A percentile compares a stretch with the other conserved stretches of the same genome.
Evolutionary conservation across 2,797 vertebrate genomes (phyloP).

Genomic region (Zalophus californianus): DNA sequence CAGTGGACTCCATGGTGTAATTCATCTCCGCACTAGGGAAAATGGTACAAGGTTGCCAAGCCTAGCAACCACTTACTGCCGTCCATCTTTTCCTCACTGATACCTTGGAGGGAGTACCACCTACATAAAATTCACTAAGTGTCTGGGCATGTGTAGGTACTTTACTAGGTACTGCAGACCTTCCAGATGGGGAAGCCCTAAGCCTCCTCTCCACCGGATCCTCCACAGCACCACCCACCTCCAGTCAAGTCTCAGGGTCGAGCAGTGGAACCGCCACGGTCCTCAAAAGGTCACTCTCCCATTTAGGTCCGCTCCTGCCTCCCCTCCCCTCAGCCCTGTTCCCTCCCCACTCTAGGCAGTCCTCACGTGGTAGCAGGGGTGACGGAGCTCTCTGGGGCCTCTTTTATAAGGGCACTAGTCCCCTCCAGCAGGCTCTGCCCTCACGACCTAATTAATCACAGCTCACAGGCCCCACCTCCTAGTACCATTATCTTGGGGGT

Average conservation of each 20-base stretch:
- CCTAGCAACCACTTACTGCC: background rate
- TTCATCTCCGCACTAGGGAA: background rate
- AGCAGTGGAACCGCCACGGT: rapidly evolving
- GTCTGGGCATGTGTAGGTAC: background rate
- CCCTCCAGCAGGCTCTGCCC: too few relatives aligned
- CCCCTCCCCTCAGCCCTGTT: background rate
- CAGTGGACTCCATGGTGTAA: background rate
- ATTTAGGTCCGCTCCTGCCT: background rate
- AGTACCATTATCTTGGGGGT: background rate
- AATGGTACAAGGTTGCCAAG: background rate
- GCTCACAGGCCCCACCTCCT: background rate
- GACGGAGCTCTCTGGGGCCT: background rate
- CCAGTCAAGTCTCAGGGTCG: background rate
- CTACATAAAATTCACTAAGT: background rate
- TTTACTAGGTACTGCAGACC: background rate
- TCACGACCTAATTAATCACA: background rate
- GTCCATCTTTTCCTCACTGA: background rate
- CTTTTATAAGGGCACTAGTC: background rate
- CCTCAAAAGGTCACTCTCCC: background rate
- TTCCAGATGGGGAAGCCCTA: background rate
- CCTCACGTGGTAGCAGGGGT: rapidly evolving
- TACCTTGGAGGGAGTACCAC: background rate
- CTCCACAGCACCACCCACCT: background rate
- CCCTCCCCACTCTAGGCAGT: background rate
- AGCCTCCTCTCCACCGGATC: background rate